phyloP scores from a whole-genome alignment of 30 jellyfish, hydroid and myxozoan species.

The Turritopsis rubra region DNA sequence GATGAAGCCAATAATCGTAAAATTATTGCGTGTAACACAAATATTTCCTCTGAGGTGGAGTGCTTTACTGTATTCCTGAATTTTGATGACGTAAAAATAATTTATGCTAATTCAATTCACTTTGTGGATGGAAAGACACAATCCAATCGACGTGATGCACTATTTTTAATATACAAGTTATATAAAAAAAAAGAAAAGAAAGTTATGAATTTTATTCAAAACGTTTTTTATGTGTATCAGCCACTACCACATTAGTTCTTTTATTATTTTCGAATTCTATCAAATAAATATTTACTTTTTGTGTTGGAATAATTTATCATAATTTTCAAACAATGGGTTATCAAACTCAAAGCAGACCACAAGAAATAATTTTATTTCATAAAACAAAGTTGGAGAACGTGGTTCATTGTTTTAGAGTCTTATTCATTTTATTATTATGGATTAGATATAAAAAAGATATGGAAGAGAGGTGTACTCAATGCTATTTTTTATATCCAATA shows the following conservation, averaged over 20 bases:
- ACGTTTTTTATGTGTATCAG: background rate
- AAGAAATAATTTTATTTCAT: background rate
- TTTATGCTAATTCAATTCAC: background rate
- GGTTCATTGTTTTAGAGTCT: background rate
- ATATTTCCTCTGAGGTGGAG: background rate
- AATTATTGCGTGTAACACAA: too few relatives aligned
- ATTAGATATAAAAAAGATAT: background rate
- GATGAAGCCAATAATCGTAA: too few relatives aligned
- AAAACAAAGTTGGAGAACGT: background rate
- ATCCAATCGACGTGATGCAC: background rate
- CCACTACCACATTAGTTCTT: background rate
- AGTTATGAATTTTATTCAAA: background rate
- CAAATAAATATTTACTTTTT: slow-evolving; percentile 2
- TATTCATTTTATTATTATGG: background rate
- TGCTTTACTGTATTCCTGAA: background rate
- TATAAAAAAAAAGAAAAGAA: too few relatives aligned
- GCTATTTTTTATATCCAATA: background rate
- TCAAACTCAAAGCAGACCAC: slow-evolving; percentile 7
- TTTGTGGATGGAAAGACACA: background rate
- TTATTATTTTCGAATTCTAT: background rate
- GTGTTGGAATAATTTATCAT: slow-evolving; percentile 12
- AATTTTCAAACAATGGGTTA: slow-evolving; percentile 7
- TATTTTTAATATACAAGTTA: too few relatives aligned
- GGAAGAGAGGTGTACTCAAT: background rate
- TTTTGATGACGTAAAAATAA: background rate